Base-by-base conservation (phyloP, 2,888 invertebrate genomes). In the Agonopterix alstromeriana region DNA sequence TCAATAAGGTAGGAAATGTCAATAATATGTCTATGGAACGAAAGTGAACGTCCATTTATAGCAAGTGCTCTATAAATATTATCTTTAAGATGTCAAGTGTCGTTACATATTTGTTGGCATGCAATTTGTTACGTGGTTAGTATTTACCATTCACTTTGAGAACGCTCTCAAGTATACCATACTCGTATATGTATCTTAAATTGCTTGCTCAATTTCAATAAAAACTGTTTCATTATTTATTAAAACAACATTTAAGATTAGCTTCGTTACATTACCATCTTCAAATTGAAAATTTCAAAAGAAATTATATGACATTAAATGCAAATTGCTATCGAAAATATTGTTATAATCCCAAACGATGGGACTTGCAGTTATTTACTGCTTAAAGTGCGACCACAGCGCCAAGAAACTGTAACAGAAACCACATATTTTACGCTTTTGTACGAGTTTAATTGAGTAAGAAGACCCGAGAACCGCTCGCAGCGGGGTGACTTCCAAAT, bases 351-450 rank as follows among this genome's bases (percentile, higher is more conserved):
- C 81, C 67, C 59, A 84, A 86, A 77, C 82, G 77, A 85, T 75
- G 80, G 77, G 83, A 71, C 82, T 72, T 67, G 67, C 73, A 73
- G 64, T 83, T 77, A 84, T 81, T 86, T 84, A 81, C 67, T 57
- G 66, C 68, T 67, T 73, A 75, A 78, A 76, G 70, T 67, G 61
- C 58, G 67, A 62, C 67, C 67, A 58, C 65, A 63, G 65, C 61
- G 57, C 61, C 66, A 68, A 64, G 75, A 80, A 84, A 82, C 80
- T 82, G 82, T 83, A 86, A 64, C 84, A 83, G 72, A 27, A 81
- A 67, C 80, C 80, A 82, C 84, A 86, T 86, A 87, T 80, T 77
- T 86, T 84, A 85, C 77, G 74, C 80, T 81, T 84, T 82, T 77
- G 82, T 78, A 83, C 67, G 76, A 76, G 71, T 80, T 81, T 85